A percentile compares a stretch with the other conserved stretches of the same genome.
These are phyloP conservation scores for Heliothis subflexa DNA, from an alignment of 1,140 invertebrate genomes.

Conservation along the genomic window DNA sequence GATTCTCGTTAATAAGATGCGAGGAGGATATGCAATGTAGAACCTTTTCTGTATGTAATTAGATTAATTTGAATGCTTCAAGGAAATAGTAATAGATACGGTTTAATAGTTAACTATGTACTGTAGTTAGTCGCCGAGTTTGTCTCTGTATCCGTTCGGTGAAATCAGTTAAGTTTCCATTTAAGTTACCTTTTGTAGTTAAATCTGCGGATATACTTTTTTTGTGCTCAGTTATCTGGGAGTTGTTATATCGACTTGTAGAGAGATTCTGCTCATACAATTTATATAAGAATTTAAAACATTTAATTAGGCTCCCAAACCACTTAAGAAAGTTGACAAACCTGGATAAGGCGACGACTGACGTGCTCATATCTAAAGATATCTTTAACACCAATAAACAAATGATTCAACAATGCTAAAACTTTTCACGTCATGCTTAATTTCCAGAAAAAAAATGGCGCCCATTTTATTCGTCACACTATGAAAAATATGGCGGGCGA, in stretches of 20 bases:
- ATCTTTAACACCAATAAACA: neutral
- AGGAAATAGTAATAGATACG: conserved; percentile 8
- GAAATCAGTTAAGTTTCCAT: neutral
- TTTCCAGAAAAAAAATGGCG: neutral
- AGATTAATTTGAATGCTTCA: conserved; percentile 1
- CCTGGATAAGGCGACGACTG: neutral
- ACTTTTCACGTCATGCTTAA: neutral
- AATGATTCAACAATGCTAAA: conserved; percentile 1
- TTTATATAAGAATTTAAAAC: too few species aligned
- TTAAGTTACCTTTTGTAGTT: too few species aligned
- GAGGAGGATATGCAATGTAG: neutral
- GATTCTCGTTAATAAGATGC: conserved; percentile 14
- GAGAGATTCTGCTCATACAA: too few species aligned
- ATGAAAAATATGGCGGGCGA: conserved; percentile 16
- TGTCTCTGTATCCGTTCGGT: neutral
- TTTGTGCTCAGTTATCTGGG: neutral
- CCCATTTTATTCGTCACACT: conserved; percentile 8
- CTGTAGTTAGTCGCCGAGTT: neutral
- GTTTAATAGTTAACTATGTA: neutral
- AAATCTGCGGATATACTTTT: too few species aligned
- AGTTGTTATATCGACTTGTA: too few species aligned
- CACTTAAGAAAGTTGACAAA: neutral
- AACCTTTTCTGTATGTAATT: neutral
- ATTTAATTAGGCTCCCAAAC: neutral
- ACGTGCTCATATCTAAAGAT: neutral